These are phyloP conservation scores for Pogonocichla stellata DNA, from an alignment of 2,113 vertebrate genomes.

Conservation along the genomic window DNA sequence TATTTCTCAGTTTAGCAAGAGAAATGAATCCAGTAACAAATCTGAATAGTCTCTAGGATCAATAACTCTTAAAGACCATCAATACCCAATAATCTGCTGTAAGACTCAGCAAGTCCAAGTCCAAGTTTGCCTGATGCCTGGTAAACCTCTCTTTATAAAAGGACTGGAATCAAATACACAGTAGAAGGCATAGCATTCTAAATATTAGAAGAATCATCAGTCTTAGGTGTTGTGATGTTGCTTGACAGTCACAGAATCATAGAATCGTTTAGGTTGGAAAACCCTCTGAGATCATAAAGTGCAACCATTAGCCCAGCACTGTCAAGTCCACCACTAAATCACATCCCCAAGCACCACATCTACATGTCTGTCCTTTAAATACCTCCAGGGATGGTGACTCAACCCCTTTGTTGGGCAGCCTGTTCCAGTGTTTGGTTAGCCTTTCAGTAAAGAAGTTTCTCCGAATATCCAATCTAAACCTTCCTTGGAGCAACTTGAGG, in stretches of 20 bases:
- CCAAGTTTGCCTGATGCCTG: not conserved
- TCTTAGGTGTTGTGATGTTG: not conserved
- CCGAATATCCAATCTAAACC: not conserved
- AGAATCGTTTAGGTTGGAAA: not conserved
- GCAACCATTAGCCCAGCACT: not conserved
- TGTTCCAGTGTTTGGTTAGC: not conserved
- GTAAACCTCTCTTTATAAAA: not conserved
- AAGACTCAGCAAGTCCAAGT: not conserved
- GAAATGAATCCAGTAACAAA: not conserved
- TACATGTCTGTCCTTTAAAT: not conserved
- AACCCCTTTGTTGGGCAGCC: not conserved
- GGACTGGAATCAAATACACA: not conserved
- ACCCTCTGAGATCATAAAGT: not conserved
- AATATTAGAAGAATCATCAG: not conserved
- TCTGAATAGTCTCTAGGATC: not conserved
- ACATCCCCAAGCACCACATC: not conserved
- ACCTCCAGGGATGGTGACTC: not conserved
- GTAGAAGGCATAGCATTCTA: not conserved
- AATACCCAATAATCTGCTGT: not conserved
- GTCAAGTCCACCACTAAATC: not conserved
- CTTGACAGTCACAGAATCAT: not conserved
- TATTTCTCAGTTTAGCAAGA: not conserved
- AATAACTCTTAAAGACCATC: not conserved
- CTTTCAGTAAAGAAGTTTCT: not conserved
- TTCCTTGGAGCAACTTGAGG: not conserved